phyloP scores from a whole-genome alignment of 2,888 invertebrate species.

The Drosophila atripex region DNA sequence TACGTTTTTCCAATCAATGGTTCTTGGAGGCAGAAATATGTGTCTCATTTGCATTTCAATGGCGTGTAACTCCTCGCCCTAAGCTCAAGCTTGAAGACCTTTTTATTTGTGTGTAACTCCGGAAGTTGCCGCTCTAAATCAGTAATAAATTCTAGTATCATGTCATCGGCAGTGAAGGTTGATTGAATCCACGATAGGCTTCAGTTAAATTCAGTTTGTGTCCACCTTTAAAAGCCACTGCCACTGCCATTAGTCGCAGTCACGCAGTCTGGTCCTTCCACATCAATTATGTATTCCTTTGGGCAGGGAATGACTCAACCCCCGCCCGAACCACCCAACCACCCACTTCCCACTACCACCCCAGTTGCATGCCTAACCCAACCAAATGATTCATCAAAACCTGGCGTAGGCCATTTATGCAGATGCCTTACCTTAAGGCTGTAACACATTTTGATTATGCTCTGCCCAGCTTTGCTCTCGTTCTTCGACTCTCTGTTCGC shows the following conservation, averaged over 20 bases:
- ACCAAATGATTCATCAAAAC: constrained; percentile 61
- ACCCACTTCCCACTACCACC: constrained; percentile 13
- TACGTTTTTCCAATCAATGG: constrained; percentile 29
- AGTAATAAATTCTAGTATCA: constrained; percentile 16
- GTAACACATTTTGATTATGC: constrained; percentile 44
- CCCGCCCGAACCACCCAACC: constrained; percentile 29
- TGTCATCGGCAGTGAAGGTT: constrained; percentile 13
- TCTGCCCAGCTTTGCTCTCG: constrained; percentile 2
- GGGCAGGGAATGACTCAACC: constrained; percentile 48
- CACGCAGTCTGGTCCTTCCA: constrained; percentile 53
- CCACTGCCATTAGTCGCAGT: constrained; percentile 42
- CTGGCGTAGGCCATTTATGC: constrained; percentile 38
- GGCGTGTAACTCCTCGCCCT: constrained; percentile 11
- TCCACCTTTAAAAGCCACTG: constrained; percentile 16
- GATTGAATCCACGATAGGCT: constrained; percentile 15
- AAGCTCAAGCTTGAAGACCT: constrained; percentile 17
- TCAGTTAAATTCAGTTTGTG: constrained; percentile 3
- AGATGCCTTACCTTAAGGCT: constrained; percentile 37
- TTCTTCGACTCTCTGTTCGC: constrained; percentile 1
- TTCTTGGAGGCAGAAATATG: constrained; percentile 19
- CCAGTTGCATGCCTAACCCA: constrained; percentile 51
- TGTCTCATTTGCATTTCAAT: constrained; percentile 36
- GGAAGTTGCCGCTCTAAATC: constrained; percentile 28
- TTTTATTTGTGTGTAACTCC: constrained; percentile 30
- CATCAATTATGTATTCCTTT: constrained; percentile 41